Percentiles rank a stretch among this genome's conserved stretches.
Conservation (phyloP, 2,888 invertebrate genomes). For the Drosophila mimica region DNA sequence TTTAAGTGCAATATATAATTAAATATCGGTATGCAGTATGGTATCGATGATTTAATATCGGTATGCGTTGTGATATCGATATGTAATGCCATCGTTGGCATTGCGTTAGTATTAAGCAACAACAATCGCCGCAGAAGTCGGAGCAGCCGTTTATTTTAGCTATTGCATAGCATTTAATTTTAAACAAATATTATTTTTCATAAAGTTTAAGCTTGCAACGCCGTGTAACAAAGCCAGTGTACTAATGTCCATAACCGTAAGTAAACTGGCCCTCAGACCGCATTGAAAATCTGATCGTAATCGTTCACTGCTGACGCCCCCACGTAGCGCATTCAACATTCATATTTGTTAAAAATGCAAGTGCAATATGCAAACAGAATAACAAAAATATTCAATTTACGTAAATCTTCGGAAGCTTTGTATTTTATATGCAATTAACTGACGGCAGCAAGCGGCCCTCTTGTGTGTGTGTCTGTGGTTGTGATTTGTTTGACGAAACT, state of each 20-base stretch:
- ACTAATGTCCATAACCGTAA: conserved; percentile 85
- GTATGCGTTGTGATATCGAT: conserved; percentile 1
- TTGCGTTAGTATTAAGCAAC: conserved; percentile 57
- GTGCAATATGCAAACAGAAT: conserved; percentile 53
- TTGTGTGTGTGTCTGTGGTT: conserved; percentile 6
- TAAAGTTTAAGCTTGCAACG: conserved; percentile 52
- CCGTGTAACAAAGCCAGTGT: conserved; percentile 67
- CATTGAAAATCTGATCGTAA: conserved; percentile 5
- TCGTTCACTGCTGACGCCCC: conserved; percentile 53
- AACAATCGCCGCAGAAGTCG: conserved; percentile 57
- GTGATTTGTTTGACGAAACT: conserved; percentile 49
- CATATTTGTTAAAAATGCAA: conserved; percentile 48
- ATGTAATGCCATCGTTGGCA: conserved; percentile 20
- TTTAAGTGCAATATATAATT: not conserved
- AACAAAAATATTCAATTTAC: conserved; percentile 33
- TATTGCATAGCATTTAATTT: conserved; percentile 53
- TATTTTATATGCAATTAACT: conserved; percentile 41
- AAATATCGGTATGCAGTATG: conserved; percentile 3
- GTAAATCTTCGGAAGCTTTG: conserved; percentile 27
- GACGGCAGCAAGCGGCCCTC: conserved; percentile 21
- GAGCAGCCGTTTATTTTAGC: conserved; percentile 64
- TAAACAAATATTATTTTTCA: conserved; percentile 37
- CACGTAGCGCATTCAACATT: conserved; percentile 60
- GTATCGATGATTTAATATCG: conserved; percentile 13
- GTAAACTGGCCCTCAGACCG: conserved; percentile 49